A percentile compares a stretch with the other conserved stretches of the same genome.
phyloP scores from a whole-genome alignment of 2,888 invertebrate species.

The Malthinus flaveolus region DNA sequence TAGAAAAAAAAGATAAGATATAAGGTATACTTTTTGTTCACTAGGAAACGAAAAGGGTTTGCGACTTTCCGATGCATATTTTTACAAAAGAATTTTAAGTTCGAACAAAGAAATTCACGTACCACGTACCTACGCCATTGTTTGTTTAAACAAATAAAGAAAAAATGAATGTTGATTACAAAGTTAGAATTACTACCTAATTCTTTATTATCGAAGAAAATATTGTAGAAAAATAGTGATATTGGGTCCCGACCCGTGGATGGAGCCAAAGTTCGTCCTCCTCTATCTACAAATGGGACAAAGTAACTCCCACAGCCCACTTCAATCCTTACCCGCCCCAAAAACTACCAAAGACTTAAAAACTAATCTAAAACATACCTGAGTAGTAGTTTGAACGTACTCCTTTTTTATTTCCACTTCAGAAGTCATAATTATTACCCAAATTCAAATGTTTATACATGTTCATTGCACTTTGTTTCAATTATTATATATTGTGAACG shows the following conservation, averaged over 20 bases:
- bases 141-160: not conserved
- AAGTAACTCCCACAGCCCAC: constrained; percentile 48
- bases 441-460: constrained; percentile 32
- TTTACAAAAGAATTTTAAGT: too few species aligned
- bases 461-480: constrained; percentile 33
- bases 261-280: constrained; percentile 50
- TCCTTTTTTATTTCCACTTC: constrained; percentile 45
- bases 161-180: not conserved
- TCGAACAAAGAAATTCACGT: not conserved
- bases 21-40: too few species aligned
- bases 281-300: constrained; percentile 42
- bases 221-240: not conserved
- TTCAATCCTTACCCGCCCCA: constrained; percentile 41
- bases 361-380: constrained; percentile 40
- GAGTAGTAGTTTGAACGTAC: constrained; percentile 45
- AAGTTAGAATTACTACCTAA: not conserved
- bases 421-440: constrained; percentile 39
- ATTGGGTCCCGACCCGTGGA: constrained; percentile 39
- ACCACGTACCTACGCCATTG: constrained; percentile 4
- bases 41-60: too few species aligned
- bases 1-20: too few species aligned
- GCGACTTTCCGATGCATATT: too few species aligned
- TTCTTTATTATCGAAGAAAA: not conserved
- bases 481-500: constrained; percentile 30
- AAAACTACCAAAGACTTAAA: constrained; percentile 28